Percentiles rank a stretch among this genome's conserved stretches.
These are phyloP conservation scores for Girardinus metallicus DNA, from an alignment of 2,797 vertebrate genomes.

Conservation along the genomic window DNA sequence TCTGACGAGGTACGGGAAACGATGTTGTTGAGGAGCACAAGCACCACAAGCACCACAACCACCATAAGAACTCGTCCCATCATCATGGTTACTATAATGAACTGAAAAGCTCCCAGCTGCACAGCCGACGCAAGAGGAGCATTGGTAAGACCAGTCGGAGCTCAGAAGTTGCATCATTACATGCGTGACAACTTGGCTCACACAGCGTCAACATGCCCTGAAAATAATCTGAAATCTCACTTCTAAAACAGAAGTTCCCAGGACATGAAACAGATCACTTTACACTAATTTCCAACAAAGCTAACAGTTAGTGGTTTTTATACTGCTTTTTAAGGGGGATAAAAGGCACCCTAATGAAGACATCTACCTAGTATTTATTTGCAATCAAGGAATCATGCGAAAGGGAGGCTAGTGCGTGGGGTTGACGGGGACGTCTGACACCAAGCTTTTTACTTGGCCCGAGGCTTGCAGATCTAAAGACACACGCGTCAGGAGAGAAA, in stretches of 20 bases:
- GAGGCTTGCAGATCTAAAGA: constrained; percentile 66
- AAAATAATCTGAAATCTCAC: constrained; percentile 51
- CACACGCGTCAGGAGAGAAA: constrained; percentile 72
- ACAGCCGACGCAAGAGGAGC: constrained; percentile 91
- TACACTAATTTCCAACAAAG: constrained; percentile 63
- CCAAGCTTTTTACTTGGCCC: constrained; percentile 71
- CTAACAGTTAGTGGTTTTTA: constrained; percentile 69
- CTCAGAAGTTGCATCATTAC: constrained; percentile 42
- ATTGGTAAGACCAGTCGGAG: constrained; percentile 84
- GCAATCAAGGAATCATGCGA: constrained; percentile 66
- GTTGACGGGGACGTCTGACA: constrained; percentile 66
- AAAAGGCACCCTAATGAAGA: constrained; percentile 68
- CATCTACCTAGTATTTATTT: constrained; percentile 62
- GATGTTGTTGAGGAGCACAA: constrained; percentile 89
- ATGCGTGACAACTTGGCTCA: constrained; percentile 35
- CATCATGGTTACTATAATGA: constrained; percentile 82
- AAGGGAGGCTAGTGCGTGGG: constrained; percentile 47
- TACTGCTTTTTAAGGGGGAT: constrained; percentile 55
- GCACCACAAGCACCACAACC: constrained; percentile 73
- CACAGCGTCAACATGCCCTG: constrained; percentile 28
- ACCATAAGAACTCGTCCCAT: constrained; percentile 82
- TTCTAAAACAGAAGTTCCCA: constrained; percentile 42
- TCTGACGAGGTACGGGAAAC: constrained; percentile 81
- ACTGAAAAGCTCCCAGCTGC: constrained; percentile 88
- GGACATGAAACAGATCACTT: constrained; percentile 62